These are phyloP conservation scores for Apotomis turbidana DNA, from an alignment of 2,888 invertebrate genomes.

Conservation along the genomic window DNA sequence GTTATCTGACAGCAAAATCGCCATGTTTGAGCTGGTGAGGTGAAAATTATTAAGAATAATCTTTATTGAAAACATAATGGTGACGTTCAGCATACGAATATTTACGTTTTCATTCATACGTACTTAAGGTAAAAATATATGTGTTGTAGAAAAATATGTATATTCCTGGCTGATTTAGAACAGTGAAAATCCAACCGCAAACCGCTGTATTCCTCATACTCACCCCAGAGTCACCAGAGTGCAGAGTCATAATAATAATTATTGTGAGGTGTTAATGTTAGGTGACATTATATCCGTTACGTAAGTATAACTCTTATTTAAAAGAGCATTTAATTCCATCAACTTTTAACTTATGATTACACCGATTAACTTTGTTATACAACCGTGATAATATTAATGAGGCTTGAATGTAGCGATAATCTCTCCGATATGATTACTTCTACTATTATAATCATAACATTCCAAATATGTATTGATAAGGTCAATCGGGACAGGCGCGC, in stretches of 20 bases:
- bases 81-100: no score
- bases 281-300: conserved; percentile 6
- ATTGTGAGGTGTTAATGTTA: neutral
- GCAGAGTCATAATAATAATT: conserved; percentile 3
- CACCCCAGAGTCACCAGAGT: neutral
- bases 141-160: neutral
- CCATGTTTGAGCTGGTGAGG: no score
- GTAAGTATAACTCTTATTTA: conserved; percentile 1
- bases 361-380: neutral
- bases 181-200: conserved; percentile 6
- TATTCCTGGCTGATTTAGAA: neutral
- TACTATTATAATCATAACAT: no score
- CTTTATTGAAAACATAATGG: no score
- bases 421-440: neutral
- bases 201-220: conserved; percentile 9
- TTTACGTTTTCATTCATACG: no score
- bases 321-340: neutral
- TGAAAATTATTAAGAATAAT: no score
- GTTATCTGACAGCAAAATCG: no score
- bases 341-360: no score
- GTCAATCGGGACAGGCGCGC: no score
- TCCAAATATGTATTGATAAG: no score
- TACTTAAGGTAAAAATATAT: neutral
- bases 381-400: neutral
- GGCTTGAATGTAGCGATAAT: neutral